phyloP scores from a whole-genome alignment of 1,140 invertebrate species.

The Trypoxylus dichotomus region DNA sequence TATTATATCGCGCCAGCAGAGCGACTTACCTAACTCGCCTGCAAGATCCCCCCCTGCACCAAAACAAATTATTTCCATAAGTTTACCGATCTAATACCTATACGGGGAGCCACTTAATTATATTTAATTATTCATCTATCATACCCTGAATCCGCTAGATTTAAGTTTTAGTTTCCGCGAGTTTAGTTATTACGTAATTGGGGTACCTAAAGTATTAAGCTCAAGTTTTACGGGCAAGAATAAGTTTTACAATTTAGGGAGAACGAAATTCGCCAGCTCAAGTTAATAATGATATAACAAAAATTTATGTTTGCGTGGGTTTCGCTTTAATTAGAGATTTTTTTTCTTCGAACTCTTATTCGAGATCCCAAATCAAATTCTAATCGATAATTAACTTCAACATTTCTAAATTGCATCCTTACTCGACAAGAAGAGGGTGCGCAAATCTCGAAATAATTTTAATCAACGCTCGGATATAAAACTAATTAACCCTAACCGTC shows the following conservation, averaged over 20 bases:
- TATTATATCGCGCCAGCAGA: no score
- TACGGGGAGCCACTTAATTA: neutral
- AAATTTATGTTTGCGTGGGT: no score
- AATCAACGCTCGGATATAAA: slow-evolving; percentile 5
- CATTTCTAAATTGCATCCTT: no score
- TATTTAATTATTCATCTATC: neutral
- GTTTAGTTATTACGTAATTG: neutral
- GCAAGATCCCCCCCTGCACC: neutral
- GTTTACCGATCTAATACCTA: neutral
- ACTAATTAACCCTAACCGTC: slow-evolving; percentile 31
- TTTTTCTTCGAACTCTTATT: no score
- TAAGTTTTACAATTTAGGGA: neutral
- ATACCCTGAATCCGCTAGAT: neutral
- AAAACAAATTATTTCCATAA: neutral
- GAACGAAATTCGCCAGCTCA: neutral
- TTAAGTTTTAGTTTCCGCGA: neutral
- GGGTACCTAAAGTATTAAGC: neutral
- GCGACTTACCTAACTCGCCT: no score
- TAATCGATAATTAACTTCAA: no score
- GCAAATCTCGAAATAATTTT: neutral
- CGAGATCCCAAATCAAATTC: no score
- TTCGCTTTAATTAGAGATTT: no score
- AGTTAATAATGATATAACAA: no score
- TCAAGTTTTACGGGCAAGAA: neutral
- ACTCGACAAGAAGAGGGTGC: no score